These are phyloP conservation scores for Drosophila lutescens DNA, from an alignment of 2,888 invertebrate species.

Conservation along the genomic window DNA sequence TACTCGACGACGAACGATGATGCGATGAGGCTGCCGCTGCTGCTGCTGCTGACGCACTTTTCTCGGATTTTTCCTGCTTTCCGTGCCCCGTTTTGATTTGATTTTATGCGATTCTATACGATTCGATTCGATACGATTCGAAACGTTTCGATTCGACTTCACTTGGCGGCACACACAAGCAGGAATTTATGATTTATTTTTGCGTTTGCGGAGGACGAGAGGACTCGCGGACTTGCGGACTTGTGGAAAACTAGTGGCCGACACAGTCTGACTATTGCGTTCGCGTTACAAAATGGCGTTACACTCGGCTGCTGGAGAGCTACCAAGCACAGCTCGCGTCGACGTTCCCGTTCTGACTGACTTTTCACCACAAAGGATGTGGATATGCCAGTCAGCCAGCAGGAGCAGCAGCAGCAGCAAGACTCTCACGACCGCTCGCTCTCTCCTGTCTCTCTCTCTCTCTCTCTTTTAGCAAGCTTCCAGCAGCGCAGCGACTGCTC, in stretches of 20 bases:
- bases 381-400: conserved; percentile 5
- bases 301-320: conserved; percentile 58
- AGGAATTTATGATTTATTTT: conserved; percentile 29
- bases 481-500: conserved; percentile 58
- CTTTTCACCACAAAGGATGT: conserved; percentile 79
- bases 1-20: conserved; percentile 3
- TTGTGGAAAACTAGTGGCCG: conserved; percentile 36
- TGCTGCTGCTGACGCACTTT: conserved; percentile 60
- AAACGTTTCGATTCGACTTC: conserved; percentile 10
- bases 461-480: conserved; percentile 25
- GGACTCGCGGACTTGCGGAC: conserved; percentile 25
- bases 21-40: conserved; percentile 40
- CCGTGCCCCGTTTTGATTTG: conserved; percentile 22
- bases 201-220: conserved; percentile 6
- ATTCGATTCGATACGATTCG: conserved; percentile 17
- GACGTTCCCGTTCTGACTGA: conserved; percentile 85
- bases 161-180: conserved; percentile 36
- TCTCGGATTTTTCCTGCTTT: conserved; percentile 35
- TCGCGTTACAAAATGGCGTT: conserved; percentile 69
- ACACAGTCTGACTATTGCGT: conserved; percentile 44
- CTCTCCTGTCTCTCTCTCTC: neutral
- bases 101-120: conserved; percentile 15
- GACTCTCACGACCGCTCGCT: neutral
- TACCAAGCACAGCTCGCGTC: conserved; percentile 83
- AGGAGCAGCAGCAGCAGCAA: conserved; percentile 26